Evolutionary conservation across 2,113 vertebrate genomes (phyloP).

Genomic region (Ciconia stormi): DNA sequence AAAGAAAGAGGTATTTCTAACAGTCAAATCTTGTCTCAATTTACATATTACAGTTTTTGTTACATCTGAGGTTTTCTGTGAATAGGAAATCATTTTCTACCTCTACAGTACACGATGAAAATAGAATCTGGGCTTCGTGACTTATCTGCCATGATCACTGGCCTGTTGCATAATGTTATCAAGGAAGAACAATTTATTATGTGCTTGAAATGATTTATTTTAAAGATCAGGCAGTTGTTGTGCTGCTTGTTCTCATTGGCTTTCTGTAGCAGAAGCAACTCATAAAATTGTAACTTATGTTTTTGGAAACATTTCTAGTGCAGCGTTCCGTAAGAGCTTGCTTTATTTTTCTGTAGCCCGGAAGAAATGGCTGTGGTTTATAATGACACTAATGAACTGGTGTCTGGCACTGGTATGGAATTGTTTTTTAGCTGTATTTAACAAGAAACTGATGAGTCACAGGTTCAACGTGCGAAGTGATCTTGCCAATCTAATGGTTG

Average conservation of each 20-base stretch:
- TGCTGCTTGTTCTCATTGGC: background rate
- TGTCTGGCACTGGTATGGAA: background rate
- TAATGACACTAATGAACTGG: background rate
- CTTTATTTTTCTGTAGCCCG: background rate
- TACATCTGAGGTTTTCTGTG: background rate
- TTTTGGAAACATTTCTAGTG: background rate
- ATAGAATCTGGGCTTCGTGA: background rate
- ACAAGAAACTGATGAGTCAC: background rate
- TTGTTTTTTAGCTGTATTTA: background rate
- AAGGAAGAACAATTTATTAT: background rate
- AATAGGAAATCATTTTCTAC: background rate
- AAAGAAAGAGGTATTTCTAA: background rate
- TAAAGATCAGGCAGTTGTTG: background rate
- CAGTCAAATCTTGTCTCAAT: background rate
- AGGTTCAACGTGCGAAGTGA: background rate
- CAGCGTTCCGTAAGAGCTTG: background rate
- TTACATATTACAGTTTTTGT: background rate
- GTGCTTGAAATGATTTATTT: background rate
- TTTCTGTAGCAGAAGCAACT: slow-evolving; percentile 1
- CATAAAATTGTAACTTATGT: background rate
- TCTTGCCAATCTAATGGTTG: background rate
- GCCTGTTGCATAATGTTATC: background rate
- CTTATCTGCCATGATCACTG: background rate
- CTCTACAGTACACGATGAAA: background rate
- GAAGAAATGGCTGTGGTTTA: background rate